Base-by-base conservation (phyloP, 2,113 vertebrate genomes). In the Brevimyrus niger region DNA sequence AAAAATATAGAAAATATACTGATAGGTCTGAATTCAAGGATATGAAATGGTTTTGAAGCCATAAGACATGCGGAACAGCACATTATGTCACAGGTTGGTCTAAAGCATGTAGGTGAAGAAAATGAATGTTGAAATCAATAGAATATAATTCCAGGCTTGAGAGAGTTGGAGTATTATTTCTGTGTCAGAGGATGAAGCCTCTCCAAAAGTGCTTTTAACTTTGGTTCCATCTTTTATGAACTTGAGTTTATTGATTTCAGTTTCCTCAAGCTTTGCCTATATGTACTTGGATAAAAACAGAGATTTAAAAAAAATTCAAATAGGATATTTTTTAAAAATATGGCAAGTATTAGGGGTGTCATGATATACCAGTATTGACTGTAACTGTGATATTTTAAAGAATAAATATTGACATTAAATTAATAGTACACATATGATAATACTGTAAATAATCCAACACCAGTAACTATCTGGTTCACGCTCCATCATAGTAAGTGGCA, bases 241-340 rank as follows among this genome's bases (percentile, higher is more conserved):
- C 73, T 23, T 88, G 73, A 88, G 44, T 35, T 48, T 86, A 53
- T n/a, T 61, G 58, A 80, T 61, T 42, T 83, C 89, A 53, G 87
- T 23, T 88, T 38, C 65, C 50, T 88, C 38, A 80, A 76, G 69
- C 50, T 27, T 90, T 58, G 35, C 80, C 86, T 83, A 88, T 42
- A 82, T 4, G 51, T n/a, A 53, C 42, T 88, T 19, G 46, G 15
- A 88, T 48, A 48, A 80, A 51, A 88, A 88, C 48, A 82, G 13
- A 61, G 13, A 89, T 47, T 53, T 53, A 87, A 86, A 73, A 76
- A 87, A 86, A 73, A 73, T 27, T 10, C 83, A 69, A 55, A 83
- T 61, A 73, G n/a, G 31, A 53, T 46, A 46, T 21, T 10, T 47
- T 65, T 86, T 2, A 51, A 76, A 61, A 11, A 42, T 76, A 27